Evolutionary conservation across 1,140 invertebrate species (phyloP).

Genomic region (Drosophila nikananu): DNA sequence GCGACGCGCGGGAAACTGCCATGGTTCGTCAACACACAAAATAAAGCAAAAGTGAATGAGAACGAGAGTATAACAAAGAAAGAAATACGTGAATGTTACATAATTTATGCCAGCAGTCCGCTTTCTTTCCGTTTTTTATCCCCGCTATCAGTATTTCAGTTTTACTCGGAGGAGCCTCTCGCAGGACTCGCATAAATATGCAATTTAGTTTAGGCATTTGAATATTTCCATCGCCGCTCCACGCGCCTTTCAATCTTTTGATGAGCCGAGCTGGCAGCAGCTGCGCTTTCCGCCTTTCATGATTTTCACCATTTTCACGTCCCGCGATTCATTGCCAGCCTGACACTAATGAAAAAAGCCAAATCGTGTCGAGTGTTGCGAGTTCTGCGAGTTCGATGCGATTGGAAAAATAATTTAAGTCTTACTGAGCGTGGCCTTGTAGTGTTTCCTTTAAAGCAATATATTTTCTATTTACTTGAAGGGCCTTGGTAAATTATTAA

Average conservation of each 20-base stretch:
- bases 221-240: conserved; percentile 23
- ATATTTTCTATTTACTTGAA: conserved; percentile 1
- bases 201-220: conserved; percentile 61
- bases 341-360: conserved; percentile 54
- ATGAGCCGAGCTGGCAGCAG: conserved; percentile 38
- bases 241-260: conserved; percentile 47
- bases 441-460: background rate
- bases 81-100: conserved; percentile 55
- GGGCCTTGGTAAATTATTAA: background rate
- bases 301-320: conserved; percentile 31
- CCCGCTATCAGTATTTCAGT: conserved; percentile 17
- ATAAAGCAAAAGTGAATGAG: conserved; percentile 45
- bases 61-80: conserved; percentile 32
- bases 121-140: background rate
- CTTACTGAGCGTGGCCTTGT: background rate
- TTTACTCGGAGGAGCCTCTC: conserved; percentile 21
- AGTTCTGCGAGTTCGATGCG: conserved; percentile 14
- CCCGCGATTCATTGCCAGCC: conserved; percentile 39
- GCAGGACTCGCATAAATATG: conserved; percentile 50
- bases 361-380: conserved; percentile 31
- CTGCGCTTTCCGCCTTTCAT: conserved; percentile 40
- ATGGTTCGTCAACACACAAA: conserved; percentile 32
- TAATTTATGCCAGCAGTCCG: conserved; percentile 51
- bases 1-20: conserved; percentile 34
- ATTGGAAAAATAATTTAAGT: conserved; percentile 3